phyloP scores from a whole-genome alignment of 2,797 vertebrate genomes.

The Amblyopsis hoosieri region DNA sequence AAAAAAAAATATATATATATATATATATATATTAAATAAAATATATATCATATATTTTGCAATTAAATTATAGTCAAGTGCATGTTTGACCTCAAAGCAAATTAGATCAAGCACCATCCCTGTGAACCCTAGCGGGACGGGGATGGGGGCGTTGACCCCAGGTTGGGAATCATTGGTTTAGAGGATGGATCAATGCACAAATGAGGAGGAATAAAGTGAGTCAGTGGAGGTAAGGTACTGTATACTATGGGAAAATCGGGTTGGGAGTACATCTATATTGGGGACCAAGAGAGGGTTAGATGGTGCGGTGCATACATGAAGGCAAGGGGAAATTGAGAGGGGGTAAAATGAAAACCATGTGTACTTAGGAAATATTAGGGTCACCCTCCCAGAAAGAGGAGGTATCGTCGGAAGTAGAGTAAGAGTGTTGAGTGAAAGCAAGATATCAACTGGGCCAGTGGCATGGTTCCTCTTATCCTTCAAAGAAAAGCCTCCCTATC shows the following conservation, averaged over 20 bases:
- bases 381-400: conserved; percentile 29
- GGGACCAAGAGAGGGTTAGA: not conserved
- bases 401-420: conserved; percentile 20
- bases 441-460: conserved; percentile 31
- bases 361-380: conserved; percentile 48
- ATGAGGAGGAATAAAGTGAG: not conserved
- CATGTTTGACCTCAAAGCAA: too few relatives aligned
- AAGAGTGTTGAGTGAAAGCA: conserved; percentile 26
- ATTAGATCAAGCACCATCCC: too few relatives aligned
- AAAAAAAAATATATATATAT: too few relatives aligned
- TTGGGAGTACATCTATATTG: too few relatives aligned
- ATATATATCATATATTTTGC: too few relatives aligned
- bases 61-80: too few relatives aligned
- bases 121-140: not conserved
- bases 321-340: conserved; percentile 26
- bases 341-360: conserved; percentile 64
- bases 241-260: not conserved
- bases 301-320: not conserved
- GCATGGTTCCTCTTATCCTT: conserved; percentile 44
- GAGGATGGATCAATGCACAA: not conserved
- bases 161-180: not conserved
- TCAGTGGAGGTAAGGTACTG: not conserved
- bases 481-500: conserved; percentile 22
- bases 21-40: too few relatives aligned
- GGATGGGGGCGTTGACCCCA: too few relatives aligned